Percentiles rank a stretch among this genome's conserved stretches.
These are phyloP conservation scores for Gryon sp. DNA, from an alignment of 1,140 invertebrate genomes.

Conservation along the genomic window DNA sequence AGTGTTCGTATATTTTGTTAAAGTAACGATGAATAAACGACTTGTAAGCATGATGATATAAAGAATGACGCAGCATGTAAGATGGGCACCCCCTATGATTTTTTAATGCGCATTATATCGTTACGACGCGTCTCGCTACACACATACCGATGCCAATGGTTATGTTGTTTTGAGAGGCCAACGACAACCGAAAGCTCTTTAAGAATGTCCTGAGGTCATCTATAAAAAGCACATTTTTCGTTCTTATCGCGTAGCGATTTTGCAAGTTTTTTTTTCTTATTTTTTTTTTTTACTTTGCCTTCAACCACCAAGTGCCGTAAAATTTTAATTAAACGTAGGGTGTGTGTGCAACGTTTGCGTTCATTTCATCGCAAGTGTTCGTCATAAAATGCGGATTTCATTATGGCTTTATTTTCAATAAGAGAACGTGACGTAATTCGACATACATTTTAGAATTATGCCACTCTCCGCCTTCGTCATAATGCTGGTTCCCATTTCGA, in stretches of 20 bases:
- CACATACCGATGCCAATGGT: slow-evolving; percentile 49
- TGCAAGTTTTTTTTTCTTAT: slow-evolving; percentile 38
- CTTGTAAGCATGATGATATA: slow-evolving; percentile 26
- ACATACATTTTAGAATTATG: slow-evolving; percentile 69
- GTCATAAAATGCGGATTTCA: slow-evolving; percentile 33
- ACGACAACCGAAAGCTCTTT: slow-evolving; percentile 65
- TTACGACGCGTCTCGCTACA: slow-evolving; percentile 61
- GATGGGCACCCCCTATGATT: slow-evolving; percentile 46
- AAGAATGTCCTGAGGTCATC: slow-evolving; percentile 69
- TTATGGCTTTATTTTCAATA: slow-evolving; percentile 53
- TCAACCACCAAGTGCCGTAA: slow-evolving; percentile 1
- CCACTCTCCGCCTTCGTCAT: too few species aligned
- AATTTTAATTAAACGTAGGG: slow-evolving; percentile 32
- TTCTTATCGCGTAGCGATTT: slow-evolving; percentile 26
- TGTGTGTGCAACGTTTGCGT: not conserved
- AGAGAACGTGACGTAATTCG: slow-evolving; percentile 69
- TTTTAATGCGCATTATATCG: slow-evolving; percentile 66
- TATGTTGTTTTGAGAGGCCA: slow-evolving; percentile 72
- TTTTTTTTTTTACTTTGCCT: too few species aligned
- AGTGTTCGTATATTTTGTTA: slow-evolving; percentile 1
- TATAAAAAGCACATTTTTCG: slow-evolving; percentile 44
- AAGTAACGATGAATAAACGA: slow-evolving; percentile 32
- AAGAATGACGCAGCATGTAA: slow-evolving; percentile 26
- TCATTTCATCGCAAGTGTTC: slow-evolving; percentile 16
- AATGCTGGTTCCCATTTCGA: too few species aligned